Evolutionary conservation across 2,797 vertebrate species (phyloP).

Genomic region (Siniperca obscura): DNA sequence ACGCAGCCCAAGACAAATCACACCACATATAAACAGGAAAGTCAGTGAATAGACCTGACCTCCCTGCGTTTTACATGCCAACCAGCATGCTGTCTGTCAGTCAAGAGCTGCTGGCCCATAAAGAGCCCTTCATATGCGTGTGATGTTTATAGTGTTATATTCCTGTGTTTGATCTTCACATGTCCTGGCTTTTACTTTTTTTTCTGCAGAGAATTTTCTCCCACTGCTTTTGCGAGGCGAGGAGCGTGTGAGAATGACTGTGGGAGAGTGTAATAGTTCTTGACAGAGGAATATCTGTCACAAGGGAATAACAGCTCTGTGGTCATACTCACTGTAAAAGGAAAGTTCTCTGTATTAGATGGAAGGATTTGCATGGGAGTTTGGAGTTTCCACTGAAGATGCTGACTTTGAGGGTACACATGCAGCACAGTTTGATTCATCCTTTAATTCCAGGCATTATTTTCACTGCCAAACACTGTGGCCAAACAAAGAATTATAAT

Average conservation of each 20-base stretch:
- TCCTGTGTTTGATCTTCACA: slow-evolving; percentile 65
- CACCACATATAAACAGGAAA: slow-evolving; percentile 80
- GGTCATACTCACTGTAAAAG: slow-evolving; percentile 65
- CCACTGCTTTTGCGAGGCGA: slow-evolving; percentile 34
- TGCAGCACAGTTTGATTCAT: slow-evolving; percentile 47
- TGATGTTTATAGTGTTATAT: slow-evolving; percentile 73
- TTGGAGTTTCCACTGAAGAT: slow-evolving; percentile 68
- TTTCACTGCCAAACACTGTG: slow-evolving; percentile 23
- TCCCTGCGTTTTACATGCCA: slow-evolving; percentile 66
- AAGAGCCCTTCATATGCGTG: slow-evolving; percentile 59
- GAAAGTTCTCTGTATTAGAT: slow-evolving; percentile 69
- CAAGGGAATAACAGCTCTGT: slow-evolving; percentile 61
- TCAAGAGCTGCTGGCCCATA: slow-evolving; percentile 59
- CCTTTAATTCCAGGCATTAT: slow-evolving; percentile 41
- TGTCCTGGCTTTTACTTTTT: slow-evolving; percentile 41
- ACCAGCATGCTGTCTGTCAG: slow-evolving; percentile 71
- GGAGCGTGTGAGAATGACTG: slow-evolving; percentile 59
- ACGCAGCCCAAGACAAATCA: slow-evolving; percentile 59
- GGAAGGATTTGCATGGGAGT: slow-evolving; percentile 61
- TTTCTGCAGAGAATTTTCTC: slow-evolving; percentile 19
- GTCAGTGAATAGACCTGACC: slow-evolving; percentile 69
- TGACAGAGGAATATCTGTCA: slow-evolving; percentile 76
- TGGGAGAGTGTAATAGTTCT: slow-evolving; percentile 66
- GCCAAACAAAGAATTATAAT: slow-evolving; percentile 47
- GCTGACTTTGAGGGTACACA: slow-evolving; percentile 59